These are phyloP conservation scores for Coturnix japonica DNA, from an alignment of 2,113 vertebrate genomes.

Conservation along the genomic window DNA sequence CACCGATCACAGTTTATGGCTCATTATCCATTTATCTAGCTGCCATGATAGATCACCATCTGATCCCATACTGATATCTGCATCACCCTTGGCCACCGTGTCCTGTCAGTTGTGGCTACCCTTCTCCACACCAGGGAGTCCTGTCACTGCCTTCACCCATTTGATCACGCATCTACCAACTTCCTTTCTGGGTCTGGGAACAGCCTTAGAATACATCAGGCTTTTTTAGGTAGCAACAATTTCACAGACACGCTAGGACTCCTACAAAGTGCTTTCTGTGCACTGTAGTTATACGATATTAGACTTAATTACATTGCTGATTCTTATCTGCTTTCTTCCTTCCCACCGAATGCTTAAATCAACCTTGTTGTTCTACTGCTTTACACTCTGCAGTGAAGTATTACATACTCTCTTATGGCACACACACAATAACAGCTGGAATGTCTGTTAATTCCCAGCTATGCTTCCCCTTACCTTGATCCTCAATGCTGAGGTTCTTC, in stretches of 20 bases:
- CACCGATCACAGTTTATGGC: neutral
- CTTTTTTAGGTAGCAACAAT: neutral
- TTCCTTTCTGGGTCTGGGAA: neutral
- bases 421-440: neutral
- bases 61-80: neutral
- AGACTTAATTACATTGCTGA: neutral
- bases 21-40: neutral
- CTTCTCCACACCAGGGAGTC: neutral
- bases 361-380: neutral
- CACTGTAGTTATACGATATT: neutral
- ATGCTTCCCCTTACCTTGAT: conserved; percentile 84
- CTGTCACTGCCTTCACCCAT: neutral
- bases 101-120: neutral
- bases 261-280: neutral
- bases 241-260: neutral
- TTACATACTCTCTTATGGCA: neutral
- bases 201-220: neutral
- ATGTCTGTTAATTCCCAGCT: neutral
- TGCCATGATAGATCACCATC: neutral
- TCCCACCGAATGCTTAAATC: neutral
- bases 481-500: conserved; percentile 92
- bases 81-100: neutral
- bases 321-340: neutral
- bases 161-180: neutral
- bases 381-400: neutral